Base-by-base conservation (phyloP, 2,888 invertebrate species). In the Callimorpha dominula region DNA sequence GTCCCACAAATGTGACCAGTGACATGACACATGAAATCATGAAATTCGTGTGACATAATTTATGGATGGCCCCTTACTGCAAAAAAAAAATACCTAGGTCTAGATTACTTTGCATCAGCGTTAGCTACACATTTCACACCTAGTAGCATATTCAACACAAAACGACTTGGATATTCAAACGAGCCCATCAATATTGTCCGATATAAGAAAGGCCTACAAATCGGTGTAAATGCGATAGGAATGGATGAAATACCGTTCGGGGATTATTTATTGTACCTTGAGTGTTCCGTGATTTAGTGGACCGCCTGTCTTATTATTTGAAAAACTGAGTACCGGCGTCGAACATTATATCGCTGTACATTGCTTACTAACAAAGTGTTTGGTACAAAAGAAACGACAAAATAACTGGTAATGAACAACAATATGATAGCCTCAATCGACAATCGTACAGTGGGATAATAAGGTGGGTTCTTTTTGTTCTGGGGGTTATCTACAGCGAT, bases 211-310 rank as follows among this genome's bases (percentile, higher is more conserved):
- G 77, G 65, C 75, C 68, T 74, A 76, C 76, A 78, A 76, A 79
- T 81, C 74, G 71, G 71, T 62, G 68, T 14, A 60, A 75, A 77
- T 76, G 65, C 69, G 73, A 78, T 80, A 73, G 72, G 72, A 75
- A 80, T 73, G 71, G 76, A 77, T 75, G 76, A 72, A 72, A 78
- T 75, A 78, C 75, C 70, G 65, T 50, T 52, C 65, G 65, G 62
- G 67, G 74, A 77, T 78, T 80, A 80, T 84, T 80, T 82, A 84
- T 77, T 65, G 71, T 68, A 70, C 65, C 71, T 83, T 78, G 73
- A 81, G 76, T 80, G 69, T 76, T 72, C 68, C 60, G 76, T 82
- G 84, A 80, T 83, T 83, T 80, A 83, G 72, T 78, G 64, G 49
- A 63, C 73, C 57, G 68, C 50, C 31, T 31, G 11, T 8, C 46